Evolutionary conservation across 2,797 vertebrate species (phyloP).

Genomic region (Limosa lapponica): DNA sequence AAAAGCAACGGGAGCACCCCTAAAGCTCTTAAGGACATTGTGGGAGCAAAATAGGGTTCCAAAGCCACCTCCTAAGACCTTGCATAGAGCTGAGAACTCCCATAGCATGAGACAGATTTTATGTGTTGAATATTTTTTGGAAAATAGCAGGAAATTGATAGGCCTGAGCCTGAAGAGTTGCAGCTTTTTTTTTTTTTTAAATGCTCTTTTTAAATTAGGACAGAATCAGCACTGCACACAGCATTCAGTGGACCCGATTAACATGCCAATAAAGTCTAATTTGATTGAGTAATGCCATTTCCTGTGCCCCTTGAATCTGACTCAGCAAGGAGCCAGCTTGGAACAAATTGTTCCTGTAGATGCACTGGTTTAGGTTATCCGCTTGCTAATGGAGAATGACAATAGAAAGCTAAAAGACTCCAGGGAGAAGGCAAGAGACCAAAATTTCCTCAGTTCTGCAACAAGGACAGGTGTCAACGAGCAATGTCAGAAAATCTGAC

Average conservation of each 20-base stretch:
- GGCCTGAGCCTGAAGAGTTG: background rate
- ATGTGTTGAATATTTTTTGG: background rate
- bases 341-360: constrained; percentile 39
- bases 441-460: background rate
- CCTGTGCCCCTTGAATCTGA: constrained; percentile 24
- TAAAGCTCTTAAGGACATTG: background rate
- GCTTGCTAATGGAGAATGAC: constrained; percentile 2
- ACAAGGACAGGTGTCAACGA: constrained; percentile 1
- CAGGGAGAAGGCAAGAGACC: background rate
- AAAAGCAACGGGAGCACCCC: background rate
- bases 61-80: background rate
- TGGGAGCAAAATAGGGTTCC: background rate
- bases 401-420: constrained; percentile 3
- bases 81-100: background rate
- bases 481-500: background rate
- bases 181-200: background rate
- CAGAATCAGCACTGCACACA: background rate
- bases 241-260: background rate
- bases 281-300: constrained; percentile 27
- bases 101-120: background rate
- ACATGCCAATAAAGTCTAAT: constrained; percentile 37
- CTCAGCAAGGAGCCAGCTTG: background rate
- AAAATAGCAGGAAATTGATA: background rate
- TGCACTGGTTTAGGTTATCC: background rate
- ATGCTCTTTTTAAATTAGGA: background rate